Base-by-base conservation (phyloP, 2,797 vertebrate genomes). In the Eupleurogrammus muticus region DNA sequence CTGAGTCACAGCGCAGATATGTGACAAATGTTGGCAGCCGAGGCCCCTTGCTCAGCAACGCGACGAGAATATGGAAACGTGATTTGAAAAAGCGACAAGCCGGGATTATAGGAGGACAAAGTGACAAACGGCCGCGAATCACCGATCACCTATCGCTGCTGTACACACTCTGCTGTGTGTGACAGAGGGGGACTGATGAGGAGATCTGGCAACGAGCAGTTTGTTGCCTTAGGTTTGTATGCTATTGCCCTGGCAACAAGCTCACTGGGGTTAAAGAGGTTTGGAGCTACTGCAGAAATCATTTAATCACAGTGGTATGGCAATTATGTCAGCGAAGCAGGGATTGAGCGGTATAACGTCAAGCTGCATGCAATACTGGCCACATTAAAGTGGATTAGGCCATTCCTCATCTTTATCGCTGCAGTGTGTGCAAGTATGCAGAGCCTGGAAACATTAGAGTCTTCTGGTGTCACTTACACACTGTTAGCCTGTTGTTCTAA, bases 1-100 rank as follows among this genome's bases (percentile, higher is more conserved):
- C 77, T 93, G 93, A 93, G 87, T 94, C 92, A 94, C 83, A 35
- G 49, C 28, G 1, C 77, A 92, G 89, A 83, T 82, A 93, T 93
- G 91, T 19, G 68, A 90, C 86, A 73, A 66, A 77, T 76, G 68
- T 84, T 83, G 88, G 85, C 86, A 85, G 80, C 72, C 56, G 36
- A 21, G 53, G 23, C 28, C 52, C 73, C 40, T 79, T 66, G 70
- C 61, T 87, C 62, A 65, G 82, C 59, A 73, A 34, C 17, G 66
- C 42, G 74, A 59, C 36, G 10, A 17, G 6, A 21, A 23, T 20
- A 47, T n/a, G 42, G 47, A 58, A n/a, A 46, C 35, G 51, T 56
- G 73, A 32, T 77, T 70, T 55, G 55, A 35, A 24, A 13, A 60
- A 9, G 49, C 5, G 17, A 36, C 1, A 11, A 19, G 14, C 13